Conservation (phyloP, 2,888 invertebrate species). For the Leptothorax acervorum region DNA sequence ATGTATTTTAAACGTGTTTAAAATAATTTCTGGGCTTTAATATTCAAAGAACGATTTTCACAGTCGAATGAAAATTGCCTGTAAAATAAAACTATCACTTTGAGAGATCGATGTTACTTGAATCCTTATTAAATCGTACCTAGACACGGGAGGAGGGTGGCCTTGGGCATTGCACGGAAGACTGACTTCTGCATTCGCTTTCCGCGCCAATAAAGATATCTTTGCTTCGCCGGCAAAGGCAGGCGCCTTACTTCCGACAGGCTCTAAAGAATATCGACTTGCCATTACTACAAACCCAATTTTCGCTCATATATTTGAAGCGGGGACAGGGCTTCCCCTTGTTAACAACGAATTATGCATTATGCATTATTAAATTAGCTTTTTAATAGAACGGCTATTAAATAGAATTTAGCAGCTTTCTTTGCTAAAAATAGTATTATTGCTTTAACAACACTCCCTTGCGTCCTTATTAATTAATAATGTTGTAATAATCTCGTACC, state of each 20-base stretch:
- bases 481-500: conserved; percentile 80
- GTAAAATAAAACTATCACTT: background rate
- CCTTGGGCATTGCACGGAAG: conserved; percentile 87
- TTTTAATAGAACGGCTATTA: background rate
- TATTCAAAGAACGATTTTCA: background rate
- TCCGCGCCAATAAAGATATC: conserved; percentile 82
- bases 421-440: background rate
- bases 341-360: conserved; percentile 73
- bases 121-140: conserved; percentile 81
- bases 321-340: conserved; percentile 83
- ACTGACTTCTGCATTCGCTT: conserved; percentile 80
- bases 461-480: conserved; percentile 22
- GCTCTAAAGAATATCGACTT: conserved; percentile 85
- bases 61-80: background rate
- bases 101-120: conserved; percentile 18
- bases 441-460: background rate
- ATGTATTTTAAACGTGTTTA: background rate
- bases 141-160: conserved; percentile 86
- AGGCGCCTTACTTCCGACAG: conserved; percentile 88
- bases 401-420: background rate
- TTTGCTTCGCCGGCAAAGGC: conserved; percentile 88
- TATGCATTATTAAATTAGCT: conserved; percentile 1
- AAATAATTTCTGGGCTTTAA: background rate
- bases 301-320: conserved; percentile 78
- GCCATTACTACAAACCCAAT: conserved; percentile 63